These are phyloP conservation scores for Spea multiplicata DNA, from an alignment of 2,113 vertebrate genomes.

Conservation along the genomic window DNA sequence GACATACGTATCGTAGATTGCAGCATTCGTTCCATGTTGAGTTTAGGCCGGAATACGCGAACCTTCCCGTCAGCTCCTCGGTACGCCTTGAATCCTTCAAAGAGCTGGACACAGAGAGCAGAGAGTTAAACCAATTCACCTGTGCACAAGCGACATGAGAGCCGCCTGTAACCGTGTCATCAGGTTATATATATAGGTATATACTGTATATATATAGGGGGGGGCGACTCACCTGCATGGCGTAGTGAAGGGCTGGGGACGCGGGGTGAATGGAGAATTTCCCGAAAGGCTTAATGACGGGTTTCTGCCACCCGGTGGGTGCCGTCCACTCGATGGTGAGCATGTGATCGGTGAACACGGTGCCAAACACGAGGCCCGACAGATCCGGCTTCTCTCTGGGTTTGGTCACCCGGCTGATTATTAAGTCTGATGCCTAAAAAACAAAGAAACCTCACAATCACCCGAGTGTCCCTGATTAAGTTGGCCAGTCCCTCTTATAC, in stretches of 20 bases:
- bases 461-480: too few relatives aligned
- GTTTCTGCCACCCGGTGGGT: conserved; percentile 77
- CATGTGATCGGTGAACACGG: conserved; percentile 89
- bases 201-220: too few relatives aligned
- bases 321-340: conserved; percentile 78
- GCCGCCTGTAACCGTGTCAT: too few relatives aligned
- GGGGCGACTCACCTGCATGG: conserved; percentile 70
- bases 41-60: conserved; percentile 81
- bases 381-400: conserved; percentile 76
- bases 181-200: too few relatives aligned
- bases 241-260: conserved; percentile 74
- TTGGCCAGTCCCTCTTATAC: too few relatives aligned
- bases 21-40: conserved; percentile 85
- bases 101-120: conserved; percentile 65
- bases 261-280: conserved; percentile 82
- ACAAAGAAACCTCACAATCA: background rate
- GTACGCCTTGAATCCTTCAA: conserved; percentile 88
- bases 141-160: too few relatives aligned
- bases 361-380: conserved; percentile 70
- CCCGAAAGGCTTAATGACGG: conserved; percentile 74
- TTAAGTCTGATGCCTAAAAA: conserved; percentile 72
- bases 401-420: conserved; percentile 61
- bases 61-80: conserved; percentile 77
- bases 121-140: too few relatives aligned
- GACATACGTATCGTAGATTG: conserved; percentile 73